phyloP scores from a whole-genome alignment of 2,113 vertebrate genomes.

The Lichenostomus cassidix region DNA sequence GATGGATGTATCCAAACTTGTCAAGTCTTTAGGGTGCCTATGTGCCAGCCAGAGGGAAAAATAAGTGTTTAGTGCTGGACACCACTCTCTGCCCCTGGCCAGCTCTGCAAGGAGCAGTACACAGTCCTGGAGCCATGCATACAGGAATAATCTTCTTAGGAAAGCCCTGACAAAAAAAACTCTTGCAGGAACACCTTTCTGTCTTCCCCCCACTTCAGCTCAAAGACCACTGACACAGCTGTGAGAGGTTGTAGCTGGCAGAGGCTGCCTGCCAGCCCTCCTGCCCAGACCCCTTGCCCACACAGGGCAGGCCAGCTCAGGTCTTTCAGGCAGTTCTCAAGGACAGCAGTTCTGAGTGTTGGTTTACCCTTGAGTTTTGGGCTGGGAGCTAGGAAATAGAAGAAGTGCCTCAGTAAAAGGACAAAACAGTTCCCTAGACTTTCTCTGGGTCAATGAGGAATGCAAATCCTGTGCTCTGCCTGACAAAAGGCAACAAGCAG shows the following conservation, averaged over 20 bases:
- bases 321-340: not conserved
- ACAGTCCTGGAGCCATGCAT: fast-evolving
- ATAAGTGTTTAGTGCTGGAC: not conserved
- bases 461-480: fast-evolving
- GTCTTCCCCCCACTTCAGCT: not conserved
- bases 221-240: not conserved
- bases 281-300: not conserved
- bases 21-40: not conserved
- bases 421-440: not conserved
- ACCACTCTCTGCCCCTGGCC: not conserved
- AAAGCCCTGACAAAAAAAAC: not conserved
- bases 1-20: not conserved
- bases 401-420: not conserved
- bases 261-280: not conserved
- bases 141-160: not conserved
- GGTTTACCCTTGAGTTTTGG: not conserved
- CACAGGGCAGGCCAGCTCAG: not conserved
- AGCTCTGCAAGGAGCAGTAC: not conserved
- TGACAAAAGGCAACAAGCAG: not conserved
- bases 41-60: not conserved
- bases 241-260: not conserved
- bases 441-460: not conserved
- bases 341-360: fast-evolving
- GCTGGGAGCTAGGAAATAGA: not conserved
- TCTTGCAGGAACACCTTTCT: not conserved